phyloP scores from a whole-genome alignment of 1,140 invertebrate species.

The Caenorhabditis remanei region DNA sequence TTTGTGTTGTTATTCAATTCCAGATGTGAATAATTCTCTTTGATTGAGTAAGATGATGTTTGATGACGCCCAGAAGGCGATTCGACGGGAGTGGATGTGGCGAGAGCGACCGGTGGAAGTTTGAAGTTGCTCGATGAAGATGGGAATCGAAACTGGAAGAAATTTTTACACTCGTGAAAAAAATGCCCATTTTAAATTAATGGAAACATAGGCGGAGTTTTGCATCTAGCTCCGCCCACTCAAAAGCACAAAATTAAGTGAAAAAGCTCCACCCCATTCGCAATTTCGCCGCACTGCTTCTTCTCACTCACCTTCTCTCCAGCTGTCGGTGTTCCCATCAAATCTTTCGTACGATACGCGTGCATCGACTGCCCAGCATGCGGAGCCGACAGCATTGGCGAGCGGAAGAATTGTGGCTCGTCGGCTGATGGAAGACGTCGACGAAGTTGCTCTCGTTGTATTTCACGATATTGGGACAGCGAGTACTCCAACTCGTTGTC shows the following conservation, averaged over 20 bases:
- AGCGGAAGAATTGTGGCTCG: slow-evolving; percentile 31
- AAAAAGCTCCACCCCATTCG: no score
- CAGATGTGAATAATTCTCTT: slow-evolving; percentile 19
- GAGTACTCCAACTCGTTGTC: slow-evolving; percentile 18
- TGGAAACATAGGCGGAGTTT: no score
- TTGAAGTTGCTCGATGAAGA: background rate
- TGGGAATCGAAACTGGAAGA: slow-evolving; percentile 1
- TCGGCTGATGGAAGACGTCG: slow-evolving; percentile 13
- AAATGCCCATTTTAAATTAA: no score
- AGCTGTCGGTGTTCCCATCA: slow-evolving; percentile 23
- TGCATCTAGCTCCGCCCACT: no score
- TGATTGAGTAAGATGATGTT: slow-evolving; percentile 6
- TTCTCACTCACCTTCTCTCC: background rate
- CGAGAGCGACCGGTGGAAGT: background rate
- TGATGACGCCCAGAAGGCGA: slow-evolving; percentile 9
- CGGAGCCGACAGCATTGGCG: background rate
- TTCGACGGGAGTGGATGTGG: slow-evolving; percentile 5
- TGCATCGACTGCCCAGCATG: slow-evolving; percentile 15
- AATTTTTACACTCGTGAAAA: no score
- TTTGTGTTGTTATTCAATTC: background rate
- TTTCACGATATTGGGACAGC: slow-evolving; percentile 3
- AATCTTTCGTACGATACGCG: background rate
- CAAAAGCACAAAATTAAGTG: no score
- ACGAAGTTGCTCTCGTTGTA: slow-evolving; percentile 20
- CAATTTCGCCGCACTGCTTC: no score